Evolutionary conservation across 2,797 vertebrate genomes (phyloP).

Genomic region (Apogon hyalosoma): DNA sequence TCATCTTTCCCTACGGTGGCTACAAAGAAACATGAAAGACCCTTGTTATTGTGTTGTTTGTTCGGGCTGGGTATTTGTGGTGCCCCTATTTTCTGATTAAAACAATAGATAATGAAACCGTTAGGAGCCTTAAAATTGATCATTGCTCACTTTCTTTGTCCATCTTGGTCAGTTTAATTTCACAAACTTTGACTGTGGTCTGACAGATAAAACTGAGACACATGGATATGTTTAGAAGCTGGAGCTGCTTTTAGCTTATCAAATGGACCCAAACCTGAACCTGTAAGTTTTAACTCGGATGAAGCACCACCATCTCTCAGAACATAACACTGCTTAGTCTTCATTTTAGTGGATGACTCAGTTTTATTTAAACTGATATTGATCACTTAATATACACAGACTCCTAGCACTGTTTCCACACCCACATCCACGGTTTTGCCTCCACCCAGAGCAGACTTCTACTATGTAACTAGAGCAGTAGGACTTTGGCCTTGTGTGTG

Average conservation of each 20-base stretch:
- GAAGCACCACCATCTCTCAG: conserved; percentile 1
- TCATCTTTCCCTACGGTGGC: no score
- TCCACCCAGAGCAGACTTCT: neutral
- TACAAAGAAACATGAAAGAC: no score
- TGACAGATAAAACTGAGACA: neutral
- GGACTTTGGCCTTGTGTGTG: conserved; percentile 31
- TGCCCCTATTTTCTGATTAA: no score
- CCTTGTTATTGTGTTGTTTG: no score
- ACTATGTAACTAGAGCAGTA: conserved; percentile 39
- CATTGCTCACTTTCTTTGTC: no score
- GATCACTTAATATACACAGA: conserved; percentile 20
- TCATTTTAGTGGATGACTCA: conserved; percentile 43
- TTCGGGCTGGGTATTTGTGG: no score
- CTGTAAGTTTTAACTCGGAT: conserved; percentile 10
- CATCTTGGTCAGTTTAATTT: no score
- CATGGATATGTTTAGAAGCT: neutral
- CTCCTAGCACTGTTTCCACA: neutral
- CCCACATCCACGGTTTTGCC: neutral
- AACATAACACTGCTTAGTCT: conserved; percentile 1
- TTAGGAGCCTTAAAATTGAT: no score
- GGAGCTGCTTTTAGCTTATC: neutral
- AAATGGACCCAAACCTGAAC: neutral
- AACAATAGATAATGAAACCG: no score
- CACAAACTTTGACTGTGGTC: no score
- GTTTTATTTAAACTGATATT: conserved; percentile 35